Conservation (phyloP, 1,140 invertebrate species). For the Pomacea maculata region DNA sequence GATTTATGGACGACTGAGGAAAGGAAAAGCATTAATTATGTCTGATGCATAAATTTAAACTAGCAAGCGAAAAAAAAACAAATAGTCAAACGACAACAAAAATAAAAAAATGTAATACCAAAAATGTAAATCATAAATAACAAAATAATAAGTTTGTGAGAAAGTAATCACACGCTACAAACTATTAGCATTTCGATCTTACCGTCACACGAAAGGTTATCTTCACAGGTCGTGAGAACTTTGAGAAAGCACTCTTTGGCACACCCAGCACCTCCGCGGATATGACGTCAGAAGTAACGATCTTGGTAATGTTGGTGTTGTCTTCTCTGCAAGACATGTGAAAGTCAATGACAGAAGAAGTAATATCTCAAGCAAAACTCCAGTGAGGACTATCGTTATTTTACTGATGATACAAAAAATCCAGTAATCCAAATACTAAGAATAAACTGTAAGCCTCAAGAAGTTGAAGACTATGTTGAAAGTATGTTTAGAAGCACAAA, state of each 20-base stretch:
- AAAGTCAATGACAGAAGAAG: no score
- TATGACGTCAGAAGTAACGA: constrained; percentile 41
- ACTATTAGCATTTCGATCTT: background rate
- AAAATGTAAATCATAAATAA: constrained; percentile 6
- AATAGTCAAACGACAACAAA: background rate
- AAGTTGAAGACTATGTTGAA: no score
- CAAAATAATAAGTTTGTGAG: background rate
- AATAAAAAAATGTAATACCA: background rate
- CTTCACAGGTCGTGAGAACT: constrained; percentile 29
- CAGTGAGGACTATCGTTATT: no score
- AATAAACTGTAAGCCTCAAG: no score
- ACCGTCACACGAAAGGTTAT: constrained; percentile 39
- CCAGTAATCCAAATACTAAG: no score
- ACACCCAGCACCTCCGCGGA: constrained; percentile 33
- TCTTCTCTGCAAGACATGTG: constrained; percentile 2
- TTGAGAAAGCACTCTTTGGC: constrained; percentile 21
- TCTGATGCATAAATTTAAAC: no score
- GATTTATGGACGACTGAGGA: no score
- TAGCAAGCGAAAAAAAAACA: no score
- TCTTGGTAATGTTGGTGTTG: constrained; percentile 7
- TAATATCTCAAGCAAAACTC: no score
- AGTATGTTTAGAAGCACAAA: no score
- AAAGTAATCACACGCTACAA: background rate
- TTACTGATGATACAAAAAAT: no score
- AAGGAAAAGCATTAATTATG: no score